These are phyloP conservation scores for Heterocephalus glaber DNA, from an alignment of 2,113 vertebrate genomes.

Conservation along the genomic window DNA sequence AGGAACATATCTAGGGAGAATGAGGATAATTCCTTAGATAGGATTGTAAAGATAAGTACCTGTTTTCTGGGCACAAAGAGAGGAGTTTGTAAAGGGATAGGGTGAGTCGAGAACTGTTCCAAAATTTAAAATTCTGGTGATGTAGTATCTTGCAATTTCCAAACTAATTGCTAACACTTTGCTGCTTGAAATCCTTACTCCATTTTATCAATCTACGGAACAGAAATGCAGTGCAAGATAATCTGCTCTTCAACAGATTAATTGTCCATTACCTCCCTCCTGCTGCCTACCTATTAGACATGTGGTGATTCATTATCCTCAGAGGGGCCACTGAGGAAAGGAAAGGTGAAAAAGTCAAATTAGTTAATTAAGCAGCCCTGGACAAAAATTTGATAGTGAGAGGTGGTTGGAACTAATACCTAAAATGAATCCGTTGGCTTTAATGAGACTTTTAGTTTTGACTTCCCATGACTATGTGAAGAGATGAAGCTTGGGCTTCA, in stretches of 20 bases:
- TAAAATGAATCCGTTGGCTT: slow-evolving; percentile 49
- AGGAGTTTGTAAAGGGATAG: background rate
- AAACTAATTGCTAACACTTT: background rate
- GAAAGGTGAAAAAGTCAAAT: background rate
- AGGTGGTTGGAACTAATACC: slow-evolving; percentile 47
- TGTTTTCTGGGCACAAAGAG: background rate
- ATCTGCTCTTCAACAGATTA: background rate
- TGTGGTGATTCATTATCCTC: slow-evolving; percentile 57
- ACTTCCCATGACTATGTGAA: background rate
- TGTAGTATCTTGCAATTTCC: background rate
- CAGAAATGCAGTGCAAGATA: background rate
- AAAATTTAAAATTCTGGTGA: background rate
- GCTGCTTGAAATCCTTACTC: background rate
- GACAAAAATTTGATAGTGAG: slow-evolving; percentile 3
- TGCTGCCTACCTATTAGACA: background rate
- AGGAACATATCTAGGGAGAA: rapidly evolving
- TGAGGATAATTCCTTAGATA: background rate
- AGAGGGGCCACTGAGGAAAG: background rate
- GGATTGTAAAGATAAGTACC: background rate
- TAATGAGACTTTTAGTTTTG: slow-evolving; percentile 48
- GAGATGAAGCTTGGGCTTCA: slow-evolving; percentile 49
- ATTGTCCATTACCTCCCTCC: slow-evolving; percentile 23
- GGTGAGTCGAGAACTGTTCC: background rate
- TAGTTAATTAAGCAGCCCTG: slow-evolving; percentile 54
- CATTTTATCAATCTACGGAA: background rate